Base-by-base conservation (phyloP, 2,888 invertebrate genomes). In the Nowickia ferox region DNA sequence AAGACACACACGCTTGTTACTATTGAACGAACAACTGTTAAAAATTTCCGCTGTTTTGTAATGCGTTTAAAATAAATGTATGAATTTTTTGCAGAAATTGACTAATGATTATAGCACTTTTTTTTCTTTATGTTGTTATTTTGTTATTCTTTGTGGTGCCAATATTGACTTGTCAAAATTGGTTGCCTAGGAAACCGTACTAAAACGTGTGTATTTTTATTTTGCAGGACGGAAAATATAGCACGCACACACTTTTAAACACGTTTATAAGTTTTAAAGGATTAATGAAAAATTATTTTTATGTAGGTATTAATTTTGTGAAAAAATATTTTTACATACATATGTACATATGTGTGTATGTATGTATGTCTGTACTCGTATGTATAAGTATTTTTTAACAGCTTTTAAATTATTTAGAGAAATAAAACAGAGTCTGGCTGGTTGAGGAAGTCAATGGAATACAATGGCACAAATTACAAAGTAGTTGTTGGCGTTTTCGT, bases 361-460 rank as follows among this genome's bases (percentile, higher is more conserved):
- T n/a, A n/a, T n/a, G n/a, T n/a, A n/a, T n/a, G n/a, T n/a, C n/a
- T n/a, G n/a, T n/a, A n/a, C n/a, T n/a, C n/a, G n/a, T n/a, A n/a
- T n/a, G n/a, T n/a, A n/a, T n/a, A n/a, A n/a, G n/a, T n/a, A n/a
- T n/a, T n/a, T 53, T 63, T 9, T 5, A 17, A 48, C n/a, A 46
- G 40, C 38, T 79, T 79, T 55, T 53, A 81, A 74, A 53, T 61
- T 48, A 6, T 11, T 77, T 57, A 51, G 40, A 40, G 40, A 69
- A 78, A 66, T 48, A 68, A 61, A 42, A 63, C 19, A 61, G 61
- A 82, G 75, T 75, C 63, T 69, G 22, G 63, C 65, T 65, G 51
- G 10, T 76, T 63, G 65, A 83, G 79, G 79, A 86, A 86, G 82
- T 86, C 83, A 86, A 79, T 82, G 71, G 71, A 86, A 79, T 72